Conservation (phyloP, 2,888 invertebrate genomes). For the Ochropleura leucogaster region DNA sequence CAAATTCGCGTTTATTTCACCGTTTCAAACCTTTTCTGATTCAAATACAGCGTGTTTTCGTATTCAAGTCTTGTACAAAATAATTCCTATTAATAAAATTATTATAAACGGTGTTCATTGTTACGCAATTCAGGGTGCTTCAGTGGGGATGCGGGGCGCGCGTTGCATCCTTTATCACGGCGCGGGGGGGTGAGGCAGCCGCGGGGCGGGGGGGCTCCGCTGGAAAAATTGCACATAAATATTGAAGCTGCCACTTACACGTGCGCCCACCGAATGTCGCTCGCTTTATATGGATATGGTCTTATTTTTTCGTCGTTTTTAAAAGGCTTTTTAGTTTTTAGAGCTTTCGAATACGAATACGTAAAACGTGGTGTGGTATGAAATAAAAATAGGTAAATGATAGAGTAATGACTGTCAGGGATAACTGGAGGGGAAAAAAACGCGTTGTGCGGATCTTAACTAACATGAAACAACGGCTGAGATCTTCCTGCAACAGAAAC, state of each 20-base stretch:
- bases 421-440: no score
- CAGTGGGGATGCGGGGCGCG: conserved; percentile 74
- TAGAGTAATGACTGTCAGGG: background rate
- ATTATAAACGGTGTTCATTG: conserved; percentile 85
- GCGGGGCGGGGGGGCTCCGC: conserved; percentile 73
- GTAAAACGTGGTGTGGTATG: background rate
- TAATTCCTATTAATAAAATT: conserved; percentile 76
- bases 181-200: conserved; percentile 61
- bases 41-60: conserved; percentile 43
- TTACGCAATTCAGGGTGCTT: conserved; percentile 82
- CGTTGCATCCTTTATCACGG: conserved; percentile 88
- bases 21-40: conserved; percentile 36
- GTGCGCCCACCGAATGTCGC: conserved; percentile 83
- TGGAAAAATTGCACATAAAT: conserved; percentile 91
- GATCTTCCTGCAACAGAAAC: background rate
- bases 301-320: conserved; percentile 15
- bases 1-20: conserved; percentile 33
- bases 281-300: conserved; percentile 74
- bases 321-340: background rate
- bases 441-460: background rate
- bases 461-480: background rate
- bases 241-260: conserved; percentile 91
- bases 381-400: background rate
- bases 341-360: background rate
- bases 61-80: conserved; percentile 66